Evolutionary conservation across 2,888 invertebrate genomes (phyloP).

Genomic region (Helleia helle): DNA sequence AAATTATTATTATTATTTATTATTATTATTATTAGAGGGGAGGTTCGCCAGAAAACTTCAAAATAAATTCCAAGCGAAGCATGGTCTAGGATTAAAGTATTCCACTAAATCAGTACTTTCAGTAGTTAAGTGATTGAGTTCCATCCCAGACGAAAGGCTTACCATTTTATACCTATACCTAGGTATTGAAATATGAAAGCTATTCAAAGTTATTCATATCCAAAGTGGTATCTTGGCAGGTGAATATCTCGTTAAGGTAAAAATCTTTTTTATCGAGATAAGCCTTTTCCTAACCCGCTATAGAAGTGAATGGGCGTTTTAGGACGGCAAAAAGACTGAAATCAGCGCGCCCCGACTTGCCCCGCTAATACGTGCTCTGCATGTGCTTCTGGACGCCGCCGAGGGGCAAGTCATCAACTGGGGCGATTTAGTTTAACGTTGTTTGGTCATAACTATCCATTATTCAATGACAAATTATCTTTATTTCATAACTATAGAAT

Average conservation of each 20-base stretch:
- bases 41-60: too few relatives aligned
- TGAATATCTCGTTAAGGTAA: constrained; percentile 3
- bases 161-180: too few relatives aligned
- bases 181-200: constrained; percentile 2
- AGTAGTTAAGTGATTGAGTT: background rate
- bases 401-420: constrained; percentile 8
- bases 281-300: constrained; percentile 6
- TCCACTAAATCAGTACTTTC: too few relatives aligned
- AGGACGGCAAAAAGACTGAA: constrained; percentile 37
- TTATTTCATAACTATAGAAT: too few relatives aligned
- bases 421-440: constrained; percentile 13
- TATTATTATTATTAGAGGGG: too few relatives aligned
- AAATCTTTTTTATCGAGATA: background rate
- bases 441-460: too few relatives aligned
- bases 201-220: constrained; percentile 4
- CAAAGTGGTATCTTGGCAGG: constrained; percentile 8
- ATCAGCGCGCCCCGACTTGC: constrained; percentile 52
- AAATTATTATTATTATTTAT: too few relatives aligned
- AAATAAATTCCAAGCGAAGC: too few relatives aligned
- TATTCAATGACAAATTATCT: too few relatives aligned
- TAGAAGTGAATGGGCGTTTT: constrained; percentile 8
- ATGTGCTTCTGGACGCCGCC: constrained; percentile 26
- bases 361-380: constrained; percentile 49
- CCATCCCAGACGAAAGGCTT: background rate
- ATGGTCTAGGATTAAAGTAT: too few relatives aligned